Evolutionary conservation across 2,888 invertebrate species (phyloP).

Genomic region (Phrixothrix hirtus): DNA sequence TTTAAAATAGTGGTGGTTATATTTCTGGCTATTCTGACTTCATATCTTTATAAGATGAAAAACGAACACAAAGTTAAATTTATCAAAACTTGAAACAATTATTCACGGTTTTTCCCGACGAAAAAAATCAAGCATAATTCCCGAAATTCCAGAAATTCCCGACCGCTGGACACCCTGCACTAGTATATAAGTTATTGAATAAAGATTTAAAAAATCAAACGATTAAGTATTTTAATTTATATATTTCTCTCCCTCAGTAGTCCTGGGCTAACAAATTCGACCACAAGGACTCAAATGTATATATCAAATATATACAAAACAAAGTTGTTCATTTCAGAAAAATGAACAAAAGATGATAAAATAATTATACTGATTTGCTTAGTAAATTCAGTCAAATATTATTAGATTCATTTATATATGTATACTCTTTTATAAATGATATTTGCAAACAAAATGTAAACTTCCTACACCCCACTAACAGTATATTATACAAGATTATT

Average conservation of each 20-base stretch:
- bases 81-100: too few relatives aligned
- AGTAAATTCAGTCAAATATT: constrained; percentile 24
- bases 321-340: constrained; percentile 28
- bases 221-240: constrained; percentile 42
- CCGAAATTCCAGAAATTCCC: too few relatives aligned
- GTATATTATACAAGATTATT: constrained; percentile 30
- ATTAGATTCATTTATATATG: constrained; percentile 13
- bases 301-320: constrained; percentile 32
- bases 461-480: constrained; percentile 29
- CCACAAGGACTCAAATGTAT: constrained; percentile 51
- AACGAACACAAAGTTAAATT: too few relatives aligned
- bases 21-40: too few relatives aligned
- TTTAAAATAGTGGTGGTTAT: too few relatives aligned
- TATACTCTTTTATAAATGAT: constrained; percentile 19
- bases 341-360: constrained; percentile 28
- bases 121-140: too few relatives aligned
- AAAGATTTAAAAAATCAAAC: too few relatives aligned
- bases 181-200: too few relatives aligned
- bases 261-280: constrained; percentile 57
- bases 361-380: constrained; percentile 21
- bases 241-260: constrained; percentile 57
- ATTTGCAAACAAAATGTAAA: constrained; percentile 23
- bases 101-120: too few relatives aligned
- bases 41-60: too few relatives aligned
- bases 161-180: too few relatives aligned